These are phyloP conservation scores for Procambarus virginalis DNA, from an alignment of 1,140 invertebrate genomes.

Conservation along the genomic window DNA sequence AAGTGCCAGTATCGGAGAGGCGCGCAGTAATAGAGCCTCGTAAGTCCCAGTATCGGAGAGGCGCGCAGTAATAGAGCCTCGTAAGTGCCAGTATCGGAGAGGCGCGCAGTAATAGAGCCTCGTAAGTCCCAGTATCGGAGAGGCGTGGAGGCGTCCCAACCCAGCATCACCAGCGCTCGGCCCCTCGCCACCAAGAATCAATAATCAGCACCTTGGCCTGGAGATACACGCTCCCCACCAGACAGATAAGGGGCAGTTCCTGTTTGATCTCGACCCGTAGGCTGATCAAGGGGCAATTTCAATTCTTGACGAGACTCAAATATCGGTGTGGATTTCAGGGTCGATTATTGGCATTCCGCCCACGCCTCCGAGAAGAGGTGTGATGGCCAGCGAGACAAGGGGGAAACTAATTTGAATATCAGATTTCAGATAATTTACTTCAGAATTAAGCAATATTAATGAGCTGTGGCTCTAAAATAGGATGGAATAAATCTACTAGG, in stretches of 20 bases:
- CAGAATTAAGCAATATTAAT: constrained; percentile 5
- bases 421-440: constrained; percentile 3
- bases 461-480: background rate
- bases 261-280: background rate
- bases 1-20: too few relatives aligned
- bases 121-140: background rate
- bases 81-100: background rate
- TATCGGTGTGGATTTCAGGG: constrained; percentile 8
- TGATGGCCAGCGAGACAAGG: constrained; percentile 2
- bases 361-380: background rate
- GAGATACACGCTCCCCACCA: background rate
- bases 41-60: too few relatives aligned
- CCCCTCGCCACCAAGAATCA: background rate
- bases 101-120: background rate
- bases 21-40: too few relatives aligned
- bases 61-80: too few relatives aligned
- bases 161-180: background rate
- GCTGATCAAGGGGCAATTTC: constrained; percentile 9
- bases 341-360: constrained; percentile 5
- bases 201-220: background rate
- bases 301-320: constrained; percentile 2
- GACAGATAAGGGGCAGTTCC: background rate
- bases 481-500: background rate
- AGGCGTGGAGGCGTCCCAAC: background rate
- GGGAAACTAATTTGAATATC: constrained; percentile 11